Conservation (phyloP, 2,113 vertebrate species). For the Platysternon megacephalum region DNA sequence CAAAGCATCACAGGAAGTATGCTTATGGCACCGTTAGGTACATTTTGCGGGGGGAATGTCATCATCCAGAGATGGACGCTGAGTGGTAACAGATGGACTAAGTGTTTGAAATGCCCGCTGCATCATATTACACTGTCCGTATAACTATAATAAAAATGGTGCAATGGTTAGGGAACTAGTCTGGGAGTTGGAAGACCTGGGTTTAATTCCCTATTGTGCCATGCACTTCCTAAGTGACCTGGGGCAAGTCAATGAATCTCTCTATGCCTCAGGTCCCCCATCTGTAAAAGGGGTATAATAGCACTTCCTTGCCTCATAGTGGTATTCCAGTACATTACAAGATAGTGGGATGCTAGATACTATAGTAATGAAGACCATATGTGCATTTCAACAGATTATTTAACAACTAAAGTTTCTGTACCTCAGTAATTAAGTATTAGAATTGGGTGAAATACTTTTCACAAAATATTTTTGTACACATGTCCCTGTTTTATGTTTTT, state of each 20-base stretch:
- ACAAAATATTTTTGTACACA: no score
- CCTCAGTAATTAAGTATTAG: background rate
- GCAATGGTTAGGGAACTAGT: no score
- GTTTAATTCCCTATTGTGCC: background rate
- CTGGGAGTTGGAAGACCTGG: background rate
- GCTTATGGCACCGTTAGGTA: background rate
- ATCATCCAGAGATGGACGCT: background rate
- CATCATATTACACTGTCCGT: background rate
- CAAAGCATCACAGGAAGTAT: background rate
- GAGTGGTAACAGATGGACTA: background rate
- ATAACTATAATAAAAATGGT: no score
- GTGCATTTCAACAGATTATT: background rate
- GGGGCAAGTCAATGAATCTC: background rate
- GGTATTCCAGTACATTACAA: background rate
- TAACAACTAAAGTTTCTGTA: background rate
- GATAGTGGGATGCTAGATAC: background rate
- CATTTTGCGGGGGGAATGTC: fast-evolving
- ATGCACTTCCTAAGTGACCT: background rate
- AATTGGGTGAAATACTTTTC: background rate
- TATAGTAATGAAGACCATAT: background rate
- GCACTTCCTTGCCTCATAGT: background rate
- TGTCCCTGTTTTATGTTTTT: background rate
- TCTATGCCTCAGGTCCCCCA: background rate
- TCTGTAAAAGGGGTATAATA: background rate
- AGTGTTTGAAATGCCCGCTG: background rate